phyloP scores from a whole-genome alignment of 2,888 invertebrate genomes.

The Eupeodes luniger region DNA sequence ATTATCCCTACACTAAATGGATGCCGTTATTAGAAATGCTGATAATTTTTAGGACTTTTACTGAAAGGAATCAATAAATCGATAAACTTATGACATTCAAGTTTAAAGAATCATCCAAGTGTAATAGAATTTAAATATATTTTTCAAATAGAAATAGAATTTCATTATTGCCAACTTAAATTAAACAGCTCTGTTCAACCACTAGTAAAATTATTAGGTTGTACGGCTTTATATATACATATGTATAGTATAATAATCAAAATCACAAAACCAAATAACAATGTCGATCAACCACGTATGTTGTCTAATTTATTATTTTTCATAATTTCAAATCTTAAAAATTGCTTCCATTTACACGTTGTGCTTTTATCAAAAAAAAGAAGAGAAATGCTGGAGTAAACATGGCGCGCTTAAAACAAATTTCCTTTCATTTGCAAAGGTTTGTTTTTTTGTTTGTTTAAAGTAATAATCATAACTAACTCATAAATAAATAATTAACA shows the following conservation, averaged over 20 bases:
- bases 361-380: slow-evolving; percentile 51
- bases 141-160: background rate
- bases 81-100: background rate
- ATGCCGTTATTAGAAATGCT: no score
- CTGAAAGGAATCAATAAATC: background rate
- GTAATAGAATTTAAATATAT: background rate
- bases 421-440: slow-evolving; percentile 13
- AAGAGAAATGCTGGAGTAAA: slow-evolving; percentile 68
- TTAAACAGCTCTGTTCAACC: background rate
- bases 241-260: slow-evolving; percentile 40
- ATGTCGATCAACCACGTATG: slow-evolving; percentile 34
- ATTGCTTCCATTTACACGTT: slow-evolving; percentile 60
- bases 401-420: slow-evolving; percentile 50
- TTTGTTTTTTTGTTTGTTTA: background rate
- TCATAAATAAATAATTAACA: background rate
- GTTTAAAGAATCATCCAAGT: background rate
- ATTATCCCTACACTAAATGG: no score
- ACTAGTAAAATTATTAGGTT: slow-evolving; percentile 1
- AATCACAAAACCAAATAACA: slow-evolving; percentile 34
- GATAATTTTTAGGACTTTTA: no score
- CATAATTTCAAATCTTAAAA: slow-evolving; percentile 35
- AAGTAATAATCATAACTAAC: background rate
- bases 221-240: slow-evolving; percentile 50
- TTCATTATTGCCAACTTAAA: background rate
- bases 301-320: slow-evolving; percentile 36